A percentile compares a stretch with the other conserved stretches of the same genome.
phyloP scores from a whole-genome alignment of 2,113 vertebrate genomes.

The Dromaius novaehollandiae region DNA sequence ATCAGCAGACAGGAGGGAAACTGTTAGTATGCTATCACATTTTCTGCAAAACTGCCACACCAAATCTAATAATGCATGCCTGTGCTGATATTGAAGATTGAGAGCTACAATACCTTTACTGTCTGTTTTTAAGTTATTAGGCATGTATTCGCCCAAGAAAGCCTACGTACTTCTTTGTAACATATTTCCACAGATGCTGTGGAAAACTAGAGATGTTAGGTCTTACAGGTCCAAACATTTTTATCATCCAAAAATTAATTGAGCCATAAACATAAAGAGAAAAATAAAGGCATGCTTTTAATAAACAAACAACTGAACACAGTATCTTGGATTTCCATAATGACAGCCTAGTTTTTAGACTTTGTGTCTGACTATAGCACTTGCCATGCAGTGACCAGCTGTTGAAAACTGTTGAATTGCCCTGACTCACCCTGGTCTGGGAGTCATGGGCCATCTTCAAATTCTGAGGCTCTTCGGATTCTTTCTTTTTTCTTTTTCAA shows the following conservation, averaged over 20 bases:
- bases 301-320: background rate
- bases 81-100: constrained; percentile 22
- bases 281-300: background rate
- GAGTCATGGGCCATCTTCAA: rapidly evolving
- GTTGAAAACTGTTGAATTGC: background rate
- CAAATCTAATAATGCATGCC: constrained; percentile 8
- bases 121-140: constrained; percentile 44
- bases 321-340: background rate
- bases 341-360: background rate
- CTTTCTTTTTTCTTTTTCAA: background rate
- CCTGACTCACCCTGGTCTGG: background rate
- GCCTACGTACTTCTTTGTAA: background rate
- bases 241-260: background rate
- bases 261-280: background rate
- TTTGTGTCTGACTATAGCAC: background rate
- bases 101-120: background rate
- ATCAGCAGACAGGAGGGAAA: background rate
- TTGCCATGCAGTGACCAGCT: background rate
- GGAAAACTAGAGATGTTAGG: background rate
- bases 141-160: constrained; percentile 1
- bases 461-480: background rate
- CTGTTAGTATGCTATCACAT: background rate
- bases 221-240: background rate
- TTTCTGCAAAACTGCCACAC: constrained; percentile 26
- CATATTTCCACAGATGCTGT: constrained; percentile 5